A percentile compares a stretch with the other conserved stretches of the same genome.
These are phyloP conservation scores for Orthonevra nobilis DNA, from an alignment of 2,888 invertebrate genomes.

Conservation along the genomic window DNA sequence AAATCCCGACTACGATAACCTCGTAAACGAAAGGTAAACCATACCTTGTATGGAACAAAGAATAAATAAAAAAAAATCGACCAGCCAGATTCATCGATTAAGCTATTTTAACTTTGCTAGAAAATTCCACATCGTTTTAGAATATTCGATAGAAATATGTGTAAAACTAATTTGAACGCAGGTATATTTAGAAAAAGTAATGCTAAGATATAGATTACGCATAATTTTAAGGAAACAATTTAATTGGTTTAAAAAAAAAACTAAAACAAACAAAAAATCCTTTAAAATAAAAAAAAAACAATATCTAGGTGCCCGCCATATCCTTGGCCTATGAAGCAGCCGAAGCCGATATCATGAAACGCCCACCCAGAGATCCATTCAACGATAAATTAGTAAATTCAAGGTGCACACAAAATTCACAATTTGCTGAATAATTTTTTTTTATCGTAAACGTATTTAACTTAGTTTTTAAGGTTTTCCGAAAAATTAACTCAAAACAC, in stretches of 20 bases:
- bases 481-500: constrained; percentile 47
- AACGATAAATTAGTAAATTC: constrained; percentile 91
- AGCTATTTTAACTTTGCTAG: constrained; percentile 41
- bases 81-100: constrained; percentile 15
- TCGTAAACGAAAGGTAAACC: constrained; percentile 97
- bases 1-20: constrained; percentile 97
- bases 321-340: constrained; percentile 93
- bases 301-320: constrained; percentile 87
- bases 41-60: constrained; percentile 39
- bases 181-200: constrained; percentile 19
- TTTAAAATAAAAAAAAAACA: constrained; percentile 48
- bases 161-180: constrained; percentile 1
- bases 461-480: constrained; percentile 61
- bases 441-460: constrained; percentile 56
- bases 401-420: constrained; percentile 77
- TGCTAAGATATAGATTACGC: constrained; percentile 25
- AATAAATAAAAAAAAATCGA: not conserved
- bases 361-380: constrained; percentile 90
- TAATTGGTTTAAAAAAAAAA: constrained; percentile 41
- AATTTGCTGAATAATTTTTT: constrained; percentile 40
- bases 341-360: constrained; percentile 93
- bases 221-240: constrained; percentile 47
- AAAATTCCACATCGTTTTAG: no score
- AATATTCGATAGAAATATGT: not conserved
- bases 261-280: constrained; percentile 29